Evolutionary conservation across 1,140 invertebrate genomes (phyloP), one percentile per base, ranked within the genome.

Genomic region (Gryllus bimaculatus): DNA sequence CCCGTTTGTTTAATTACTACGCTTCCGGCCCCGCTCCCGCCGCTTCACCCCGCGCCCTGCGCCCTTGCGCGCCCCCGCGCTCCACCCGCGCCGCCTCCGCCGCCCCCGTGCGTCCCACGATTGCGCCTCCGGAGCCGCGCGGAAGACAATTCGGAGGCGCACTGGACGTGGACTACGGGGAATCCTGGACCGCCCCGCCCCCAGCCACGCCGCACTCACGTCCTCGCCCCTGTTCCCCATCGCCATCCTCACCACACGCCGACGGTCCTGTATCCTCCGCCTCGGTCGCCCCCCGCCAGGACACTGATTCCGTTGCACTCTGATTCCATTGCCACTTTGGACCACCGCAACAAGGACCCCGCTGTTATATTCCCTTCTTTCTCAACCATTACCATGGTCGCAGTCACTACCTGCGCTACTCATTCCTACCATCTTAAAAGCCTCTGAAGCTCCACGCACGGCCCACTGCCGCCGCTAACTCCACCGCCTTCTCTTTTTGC

Each of bases 1-100:
- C 54, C 54, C 54, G 54, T 66, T 66, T 66, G 54, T 66, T 66
- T 66, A 66, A 66, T 66, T 66, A 66, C 54, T 66, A 66, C 54
- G 54, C 7, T 66, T 66, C 54, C 54, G 54, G 10, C 54, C 54
- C 54, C 54, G 54, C 18, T 1, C 54, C 54, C 54, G 10, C 54
- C 54, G 54, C 26, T 39, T 66, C 54, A 2, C 1, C 54, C 54
- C 54, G 2, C 54, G 54, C 10, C 54, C 54, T 2, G 10, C 54
- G 18, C 54, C 54, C 54, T 7, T 18, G 54, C 54, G n/a, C n/a
- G n/a, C n/a, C n/a, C n/a, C n/a, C n/a, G n/a, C 26, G 54, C 54
- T 2, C 54, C 54, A 7, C 54, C 54, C 1, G 1, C 26, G 26
- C 26, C 26, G 54, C 54, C 18, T 18, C 7, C 10, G 2, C 54